phyloP scores from a whole-genome alignment of 2,113 vertebrate genomes.

The Reinhardtius hippoglossoides region DNA sequence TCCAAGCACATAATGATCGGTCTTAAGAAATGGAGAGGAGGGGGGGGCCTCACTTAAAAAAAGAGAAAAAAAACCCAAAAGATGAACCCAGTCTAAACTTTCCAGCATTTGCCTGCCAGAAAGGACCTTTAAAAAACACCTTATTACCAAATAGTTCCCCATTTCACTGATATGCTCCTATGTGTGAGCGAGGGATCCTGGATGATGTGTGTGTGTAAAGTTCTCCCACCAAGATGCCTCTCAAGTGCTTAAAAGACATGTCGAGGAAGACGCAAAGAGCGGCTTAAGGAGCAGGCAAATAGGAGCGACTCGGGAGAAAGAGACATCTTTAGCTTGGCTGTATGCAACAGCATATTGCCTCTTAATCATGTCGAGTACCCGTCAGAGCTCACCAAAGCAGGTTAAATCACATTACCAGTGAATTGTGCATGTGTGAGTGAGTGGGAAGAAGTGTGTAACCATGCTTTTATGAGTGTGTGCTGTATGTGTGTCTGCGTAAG shows the following conservation, averaged over 20 bases:
- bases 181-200: slow-evolving; percentile 71
- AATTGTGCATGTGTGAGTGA: slow-evolving; percentile 71
- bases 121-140: slow-evolving; percentile 73
- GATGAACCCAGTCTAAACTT: slow-evolving; percentile 75
- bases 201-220: slow-evolving; percentile 56
- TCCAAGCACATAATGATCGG: slow-evolving; percentile 73
- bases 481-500: slow-evolving; percentile 35
- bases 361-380: slow-evolving; percentile 82
- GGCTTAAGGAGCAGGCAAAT: slow-evolving; percentile 80
- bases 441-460: slow-evolving; percentile 32
- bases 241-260: slow-evolving; percentile 81
- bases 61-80: slow-evolving; percentile 56
- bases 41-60: slow-evolving; percentile 37
- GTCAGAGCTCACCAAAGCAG: slow-evolving; percentile 82
- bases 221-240: slow-evolving; percentile 66
- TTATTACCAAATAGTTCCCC: slow-evolving; percentile 66
- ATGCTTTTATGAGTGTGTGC: neutral
- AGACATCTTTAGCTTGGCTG: slow-evolving; percentile 78
- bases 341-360: slow-evolving; percentile 74
- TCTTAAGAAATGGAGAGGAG: slow-evolving; percentile 40
- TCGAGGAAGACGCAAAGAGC: slow-evolving; percentile 79
- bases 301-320: slow-evolving; percentile 69
- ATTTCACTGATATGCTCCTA: slow-evolving; percentile 73
- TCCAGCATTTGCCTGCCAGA: slow-evolving; percentile 58
- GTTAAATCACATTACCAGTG: slow-evolving; percentile 85